Evolutionary conservation across 1,140 invertebrate genomes (phyloP).

Genomic region (Atta colombica): DNA sequence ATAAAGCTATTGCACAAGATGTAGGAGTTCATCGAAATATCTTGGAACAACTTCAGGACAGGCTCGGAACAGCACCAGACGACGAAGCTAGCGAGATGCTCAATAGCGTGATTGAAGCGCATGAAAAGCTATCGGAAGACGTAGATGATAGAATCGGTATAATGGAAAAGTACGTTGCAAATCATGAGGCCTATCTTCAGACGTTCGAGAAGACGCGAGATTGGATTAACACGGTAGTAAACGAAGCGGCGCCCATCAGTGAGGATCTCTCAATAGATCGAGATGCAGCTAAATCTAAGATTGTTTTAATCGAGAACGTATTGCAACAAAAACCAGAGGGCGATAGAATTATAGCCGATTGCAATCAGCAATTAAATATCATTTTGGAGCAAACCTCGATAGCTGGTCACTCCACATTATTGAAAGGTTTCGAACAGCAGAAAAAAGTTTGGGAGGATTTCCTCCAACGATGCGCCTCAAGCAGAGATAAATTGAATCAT

Average conservation of each 20-base stretch:
- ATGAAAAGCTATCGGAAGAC: slow-evolving; percentile 90
- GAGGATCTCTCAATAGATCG: slow-evolving; percentile 91
- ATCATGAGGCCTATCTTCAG: slow-evolving; percentile 94
- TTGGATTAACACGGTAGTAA: slow-evolving; percentile 91
- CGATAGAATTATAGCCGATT: slow-evolving; percentile 90
- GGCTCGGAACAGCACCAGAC: slow-evolving; percentile 91
- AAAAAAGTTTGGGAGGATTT: slow-evolving; percentile 93
- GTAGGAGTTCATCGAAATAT: slow-evolving; percentile 93
- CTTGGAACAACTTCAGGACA: slow-evolving; percentile 92
- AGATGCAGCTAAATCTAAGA: slow-evolving; percentile 91
- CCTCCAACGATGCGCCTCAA: slow-evolving; percentile 90
- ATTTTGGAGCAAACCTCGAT: slow-evolving; percentile 93
- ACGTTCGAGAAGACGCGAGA: slow-evolving; percentile 92
- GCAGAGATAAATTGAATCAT: slow-evolving; percentile 90
- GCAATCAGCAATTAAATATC: slow-evolving; percentile 90
- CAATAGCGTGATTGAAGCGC: slow-evolving; percentile 90
- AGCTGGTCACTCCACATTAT: slow-evolving; percentile 91
- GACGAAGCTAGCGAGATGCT: slow-evolving; percentile 91
- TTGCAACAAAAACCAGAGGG: slow-evolving; percentile 91
- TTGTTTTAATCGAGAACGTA: slow-evolving; percentile 92
- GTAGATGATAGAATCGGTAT: slow-evolving; percentile 90
- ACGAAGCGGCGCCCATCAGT: slow-evolving; percentile 89
- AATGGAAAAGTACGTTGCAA: slow-evolving; percentile 91
- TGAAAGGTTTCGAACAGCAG: slow-evolving; percentile 92
- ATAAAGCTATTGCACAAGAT: slow-evolving; percentile 93